A percentile compares a stretch with the other conserved stretches of the same genome.
phyloP scores from a whole-genome alignment of 2,888 invertebrate species.

The Sycophila texana region DNA sequence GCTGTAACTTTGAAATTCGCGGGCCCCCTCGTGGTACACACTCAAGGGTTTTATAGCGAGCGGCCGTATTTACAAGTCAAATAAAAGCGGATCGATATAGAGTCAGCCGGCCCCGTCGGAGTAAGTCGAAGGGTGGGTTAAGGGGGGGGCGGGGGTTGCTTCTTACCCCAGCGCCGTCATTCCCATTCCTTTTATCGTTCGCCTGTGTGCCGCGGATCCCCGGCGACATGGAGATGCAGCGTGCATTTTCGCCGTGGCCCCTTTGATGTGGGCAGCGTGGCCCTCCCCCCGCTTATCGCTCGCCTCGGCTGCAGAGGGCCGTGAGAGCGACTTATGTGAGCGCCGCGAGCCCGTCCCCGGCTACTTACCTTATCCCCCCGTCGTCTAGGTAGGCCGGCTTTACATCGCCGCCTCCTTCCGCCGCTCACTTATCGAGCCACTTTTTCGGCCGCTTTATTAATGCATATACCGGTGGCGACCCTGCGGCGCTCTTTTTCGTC shows the following conservation, averaged over 20 bases:
- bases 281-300: no score
- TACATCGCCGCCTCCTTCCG: no score
- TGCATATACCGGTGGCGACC: no score
- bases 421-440: no score
- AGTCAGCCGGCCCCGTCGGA: conserved; percentile 30
- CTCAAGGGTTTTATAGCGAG: background rate
- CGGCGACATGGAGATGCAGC: background rate
- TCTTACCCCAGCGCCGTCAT: conserved; percentile 4
- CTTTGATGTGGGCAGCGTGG: background rate
- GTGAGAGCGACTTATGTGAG: no score
- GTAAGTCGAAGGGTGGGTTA: background rate
- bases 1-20: conserved; percentile 9
- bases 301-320: no score
- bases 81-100: conserved; percentile 45
- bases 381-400: no score
- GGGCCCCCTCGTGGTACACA: background rate
- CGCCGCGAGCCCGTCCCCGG: no score
- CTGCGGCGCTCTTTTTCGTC: no score
- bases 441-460: no score
- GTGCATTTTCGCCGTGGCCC: background rate
- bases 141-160: no score
- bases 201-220: background rate
- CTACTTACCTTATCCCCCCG: no score
- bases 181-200: background rate
- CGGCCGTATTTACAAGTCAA: conserved; percentile 46